Evolutionary conservation across 2,113 vertebrate genomes (phyloP).

Genomic region (Myanophis thanlyinensis): DNA sequence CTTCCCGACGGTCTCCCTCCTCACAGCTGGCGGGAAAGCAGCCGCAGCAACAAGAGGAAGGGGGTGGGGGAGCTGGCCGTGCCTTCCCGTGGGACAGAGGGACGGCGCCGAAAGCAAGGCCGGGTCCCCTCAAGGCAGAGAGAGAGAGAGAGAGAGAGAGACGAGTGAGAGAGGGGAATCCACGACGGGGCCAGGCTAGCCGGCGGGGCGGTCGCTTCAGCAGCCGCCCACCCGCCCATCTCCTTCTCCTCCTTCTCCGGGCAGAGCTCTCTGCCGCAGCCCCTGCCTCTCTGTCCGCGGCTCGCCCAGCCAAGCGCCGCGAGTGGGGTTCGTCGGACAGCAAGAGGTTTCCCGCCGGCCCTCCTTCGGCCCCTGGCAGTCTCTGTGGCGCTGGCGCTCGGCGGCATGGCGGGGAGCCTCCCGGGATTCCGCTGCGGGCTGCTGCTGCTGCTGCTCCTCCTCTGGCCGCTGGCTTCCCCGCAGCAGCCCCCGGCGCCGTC

Average conservation of each 20-base stretch:
- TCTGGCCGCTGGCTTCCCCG: constrained; percentile 50
- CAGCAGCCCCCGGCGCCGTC: constrained; percentile 37
- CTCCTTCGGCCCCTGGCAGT: not conserved
- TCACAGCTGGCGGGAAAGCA: not conserved
- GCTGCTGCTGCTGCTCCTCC: constrained; percentile 43
- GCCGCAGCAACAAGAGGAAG: not conserved
- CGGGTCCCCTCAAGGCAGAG: not conserved
- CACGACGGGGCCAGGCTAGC: not conserved
- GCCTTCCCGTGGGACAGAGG: not conserved
- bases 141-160: too few relatives aligned
- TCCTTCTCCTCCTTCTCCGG: not conserved
- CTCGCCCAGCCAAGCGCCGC: not conserved
- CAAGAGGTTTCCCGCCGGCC: too few relatives aligned
- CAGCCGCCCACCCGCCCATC: not conserved
- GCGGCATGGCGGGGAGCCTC: constrained; percentile 57
- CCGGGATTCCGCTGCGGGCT: constrained; percentile 46
- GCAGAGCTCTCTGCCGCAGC: constrained; percentile 1
- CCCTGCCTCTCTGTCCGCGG: not conserved
- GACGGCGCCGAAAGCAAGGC: not conserved
- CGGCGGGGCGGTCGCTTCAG: not conserved
- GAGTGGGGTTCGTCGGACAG: not conserved
- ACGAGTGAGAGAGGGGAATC: too few relatives aligned
- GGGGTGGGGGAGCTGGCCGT: not conserved
- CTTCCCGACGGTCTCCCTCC: not conserved
- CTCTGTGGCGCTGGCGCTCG: not conserved